Evolutionary conservation across 92 coral and sea anemone genomes (phyloP), one percentile per base, ranked within the genome.

Genomic region (Porites divaricata): DNA sequence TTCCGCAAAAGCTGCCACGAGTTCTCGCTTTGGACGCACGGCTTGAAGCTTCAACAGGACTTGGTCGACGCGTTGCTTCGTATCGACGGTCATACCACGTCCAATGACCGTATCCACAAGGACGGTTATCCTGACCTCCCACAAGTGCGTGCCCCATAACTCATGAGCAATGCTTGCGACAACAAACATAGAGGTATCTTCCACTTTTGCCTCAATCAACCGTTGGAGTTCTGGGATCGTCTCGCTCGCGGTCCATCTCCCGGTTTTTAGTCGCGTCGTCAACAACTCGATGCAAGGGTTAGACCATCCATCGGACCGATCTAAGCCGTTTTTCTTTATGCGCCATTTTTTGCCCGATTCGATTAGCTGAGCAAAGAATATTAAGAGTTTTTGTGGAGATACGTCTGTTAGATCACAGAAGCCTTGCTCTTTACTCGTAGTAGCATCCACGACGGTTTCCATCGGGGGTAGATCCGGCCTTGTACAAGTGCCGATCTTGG

Each of bases 81-180:
- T n/a, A n/a, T n/a, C n/a, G 3, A 73, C 77, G 35, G 77, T 21
- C 45, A 73, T 52, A 15, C 77, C n/a, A n/a, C n/a, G n/a, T n/a
- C n/a, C n/a, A n/a, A n/a, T 73, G 61, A 2, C 50, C 2, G n/a
- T n/a, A 25, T 2, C 66, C 24, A 14, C 3, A 74, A 23, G 41
- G 15, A 50, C 56, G 81, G n/a, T n/a, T 77, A 28, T 35, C 61
- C 70, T n/a, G n/a, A n/a, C n/a, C n/a, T n/a, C n/a, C n/a, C n/a
- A n/a, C n/a, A n/a, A n/a, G n/a, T n/a, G n/a, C n/a, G n/a, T n/a
- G n/a, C n/a, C n/a, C n/a, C 81, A 62, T 12, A 77, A 16, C 54
- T 77, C 81, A 48, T 77, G 81, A 14, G 68, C 67, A 9, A 76
- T 8, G 35, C 81, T 61, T 59, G 50, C 57, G 35, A 25, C 71